Percentiles rank a stretch among this genome's conserved stretches.
These are phyloP conservation scores for Drosophila gunungcola DNA, from an alignment of 1,140 invertebrate genomes.

Conservation along the genomic window DNA sequence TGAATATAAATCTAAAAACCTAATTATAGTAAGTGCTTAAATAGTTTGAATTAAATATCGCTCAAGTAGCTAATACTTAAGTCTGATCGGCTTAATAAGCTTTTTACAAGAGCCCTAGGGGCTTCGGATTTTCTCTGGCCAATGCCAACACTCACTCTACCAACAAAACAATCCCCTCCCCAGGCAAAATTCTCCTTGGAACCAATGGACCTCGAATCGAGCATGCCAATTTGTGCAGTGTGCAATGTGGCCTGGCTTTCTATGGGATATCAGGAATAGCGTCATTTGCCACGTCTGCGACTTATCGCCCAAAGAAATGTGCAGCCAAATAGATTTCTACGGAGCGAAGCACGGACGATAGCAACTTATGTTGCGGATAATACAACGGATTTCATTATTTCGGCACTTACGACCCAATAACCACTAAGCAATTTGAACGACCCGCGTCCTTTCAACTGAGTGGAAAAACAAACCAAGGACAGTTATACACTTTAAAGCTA, in stretches of 20 bases:
- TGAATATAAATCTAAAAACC: not conserved
- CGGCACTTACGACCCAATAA: constrained; percentile 80
- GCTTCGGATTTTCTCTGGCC: not conserved
- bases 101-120: not conserved
- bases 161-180: constrained; percentile 10
- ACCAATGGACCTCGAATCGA: constrained; percentile 40
- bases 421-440: constrained; percentile 75
- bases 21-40: not conserved
- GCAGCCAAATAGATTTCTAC: constrained; percentile 74
- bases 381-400: constrained; percentile 81
- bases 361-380: constrained; percentile 79
- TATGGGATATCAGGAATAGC: constrained; percentile 63
- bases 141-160: not conserved
- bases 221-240: constrained; percentile 48
- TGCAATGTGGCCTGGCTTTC: constrained; percentile 34
- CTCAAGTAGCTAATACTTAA: not conserved
- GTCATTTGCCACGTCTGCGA: constrained; percentile 80
- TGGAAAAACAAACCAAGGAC: constrained; percentile 53
- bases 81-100: not conserved
- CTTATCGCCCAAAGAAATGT: constrained; percentile 80
- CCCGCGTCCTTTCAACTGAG: constrained; percentile 53
- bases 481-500: constrained; percentile 76
- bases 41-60: not conserved
- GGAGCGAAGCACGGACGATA: constrained; percentile 33
- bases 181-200: constrained; percentile 4